Percentiles rank a stretch among this genome's conserved stretches.
phyloP scores from a whole-genome alignment of 2,888 invertebrate genomes.

The Papilio protenor region DNA sequence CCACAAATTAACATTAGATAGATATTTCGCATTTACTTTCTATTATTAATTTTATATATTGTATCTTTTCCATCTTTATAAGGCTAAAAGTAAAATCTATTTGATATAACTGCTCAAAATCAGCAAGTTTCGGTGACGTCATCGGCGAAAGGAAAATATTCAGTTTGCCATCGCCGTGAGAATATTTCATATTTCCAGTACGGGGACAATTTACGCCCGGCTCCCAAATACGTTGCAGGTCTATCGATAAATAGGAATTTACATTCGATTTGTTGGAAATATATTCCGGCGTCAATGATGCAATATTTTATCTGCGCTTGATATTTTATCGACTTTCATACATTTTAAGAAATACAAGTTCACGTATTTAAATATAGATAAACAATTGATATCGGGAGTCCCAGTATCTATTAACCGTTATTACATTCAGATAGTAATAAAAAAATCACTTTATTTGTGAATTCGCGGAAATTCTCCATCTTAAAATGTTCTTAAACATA shows the following conservation, averaged over 20 bases:
- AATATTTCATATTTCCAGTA: constrained; percentile 66
- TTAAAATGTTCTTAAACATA: neutral
- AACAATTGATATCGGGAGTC: neutral
- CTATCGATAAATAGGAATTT: constrained; percentile 68
- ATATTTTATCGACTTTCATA: constrained; percentile 16
- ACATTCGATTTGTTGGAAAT: constrained; percentile 62
- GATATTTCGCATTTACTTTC: neutral
- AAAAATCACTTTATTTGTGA: too few relatives aligned
- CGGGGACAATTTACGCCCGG: constrained; percentile 61
- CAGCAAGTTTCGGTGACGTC: constrained; percentile 47
- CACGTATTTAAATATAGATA: neutral
- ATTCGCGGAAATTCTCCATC: neutral
- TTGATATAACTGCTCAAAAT: constrained; percentile 43
- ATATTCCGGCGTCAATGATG: constrained; percentile 49
- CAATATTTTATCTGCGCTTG: constrained; percentile 45
- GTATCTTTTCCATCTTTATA: too few relatives aligned
- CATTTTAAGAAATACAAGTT: neutral
- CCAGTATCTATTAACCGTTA: too few relatives aligned
- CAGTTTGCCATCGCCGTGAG: constrained; percentile 58
- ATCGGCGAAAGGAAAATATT: constrained; percentile 57
- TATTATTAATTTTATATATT: too few relatives aligned
- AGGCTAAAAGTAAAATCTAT: neutral
- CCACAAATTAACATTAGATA: neutral
- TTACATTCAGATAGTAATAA: too few relatives aligned
- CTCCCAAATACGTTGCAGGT: constrained; percentile 56